Percentiles rank a stretch among this genome's conserved stretches.
phyloP scores from a whole-genome alignment of 2,797 vertebrate species.

The Xiphorhynchus erythropygius region DNA sequence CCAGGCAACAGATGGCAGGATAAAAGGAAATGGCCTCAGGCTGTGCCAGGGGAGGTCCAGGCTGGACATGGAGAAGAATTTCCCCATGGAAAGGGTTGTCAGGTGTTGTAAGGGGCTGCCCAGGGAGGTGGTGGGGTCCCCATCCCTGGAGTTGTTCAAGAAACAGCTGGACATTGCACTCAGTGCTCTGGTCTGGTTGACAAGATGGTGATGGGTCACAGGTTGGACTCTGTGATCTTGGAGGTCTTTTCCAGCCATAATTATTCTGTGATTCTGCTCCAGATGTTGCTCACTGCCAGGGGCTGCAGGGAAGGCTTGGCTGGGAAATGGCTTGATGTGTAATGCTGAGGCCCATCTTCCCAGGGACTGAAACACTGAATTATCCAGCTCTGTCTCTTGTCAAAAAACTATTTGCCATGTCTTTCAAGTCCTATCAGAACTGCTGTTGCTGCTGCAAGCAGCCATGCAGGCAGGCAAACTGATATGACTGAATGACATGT shows the following conservation, averaged over 20 bases:
- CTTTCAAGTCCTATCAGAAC: background rate
- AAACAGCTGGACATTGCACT: background rate
- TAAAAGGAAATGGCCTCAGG: background rate
- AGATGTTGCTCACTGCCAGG: background rate
- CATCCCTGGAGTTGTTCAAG: background rate
- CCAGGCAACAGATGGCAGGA: background rate
- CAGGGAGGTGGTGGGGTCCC: background rate
- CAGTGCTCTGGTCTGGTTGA: background rate
- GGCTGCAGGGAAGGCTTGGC: background rate
- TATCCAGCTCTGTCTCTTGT: background rate
- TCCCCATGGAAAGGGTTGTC: background rate
- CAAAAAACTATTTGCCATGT: background rate
- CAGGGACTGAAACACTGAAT: background rate
- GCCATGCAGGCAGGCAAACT: background rate
- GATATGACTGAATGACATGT: background rate
- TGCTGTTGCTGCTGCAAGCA: background rate
- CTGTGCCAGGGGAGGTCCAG: background rate
- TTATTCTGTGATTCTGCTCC: background rate
- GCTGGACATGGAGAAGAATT: background rate
- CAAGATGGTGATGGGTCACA: background rate
- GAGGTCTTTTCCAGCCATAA: background rate
- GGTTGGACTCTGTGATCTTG: background rate
- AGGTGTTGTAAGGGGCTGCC: fast-evolving
- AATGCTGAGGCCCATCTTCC: background rate
- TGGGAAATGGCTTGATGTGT: background rate